Base-by-base conservation (phyloP, 2,113 vertebrate species). In the Rana temporaria region DNA sequence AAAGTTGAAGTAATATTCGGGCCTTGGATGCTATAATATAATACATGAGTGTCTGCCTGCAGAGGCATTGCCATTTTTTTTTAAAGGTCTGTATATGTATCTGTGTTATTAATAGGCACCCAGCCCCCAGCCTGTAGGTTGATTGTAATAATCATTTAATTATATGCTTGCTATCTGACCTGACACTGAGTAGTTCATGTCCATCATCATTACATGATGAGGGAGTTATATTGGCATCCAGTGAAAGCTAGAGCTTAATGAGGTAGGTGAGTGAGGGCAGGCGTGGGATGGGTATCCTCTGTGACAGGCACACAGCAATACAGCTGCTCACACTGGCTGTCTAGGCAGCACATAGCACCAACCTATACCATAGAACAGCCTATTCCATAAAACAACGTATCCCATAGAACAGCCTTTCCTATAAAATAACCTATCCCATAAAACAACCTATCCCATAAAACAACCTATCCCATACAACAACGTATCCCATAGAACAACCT, bases 111-210 rank as follows among this genome's bases (percentile, higher is more conserved):
- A 77, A 53, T 64, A 11, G 59, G 48, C 34, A 26, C 34, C 60
- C 74, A 48, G 12, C 42, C 42, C 26, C 12, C 42, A 48, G 42
- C 52, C 57, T 64, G 59, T 64, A 42, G 57, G 59, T 20, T 77
- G 60, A 77, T 77, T 64, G 63, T 77, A 60, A 64, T 77, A 63
- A 77, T 64, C 60, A 77, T 77, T 77, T 77, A 64, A 77, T 77
- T 77, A 26, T 63, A 77, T 77, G 59, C 53, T 77, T 63, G 59
- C 74, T 64, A 77, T 64, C 57, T 77, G 74, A 77, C 74, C 74
- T 64, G 74, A 64, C 59, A 77, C 59, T 38, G 26, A 52, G 74
- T 55, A 62, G 30, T 60, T 59, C 56, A 60, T 59, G 72, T 75
- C 72, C 56, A 75, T 75, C 72, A 75, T 75, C 72, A 57, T 60